Percentiles rank a stretch among this genome's conserved stretches.
These are phyloP conservation scores for Eupithecia insigniata DNA, from an alignment of 2,888 invertebrate species.

Conservation along the genomic window DNA sequence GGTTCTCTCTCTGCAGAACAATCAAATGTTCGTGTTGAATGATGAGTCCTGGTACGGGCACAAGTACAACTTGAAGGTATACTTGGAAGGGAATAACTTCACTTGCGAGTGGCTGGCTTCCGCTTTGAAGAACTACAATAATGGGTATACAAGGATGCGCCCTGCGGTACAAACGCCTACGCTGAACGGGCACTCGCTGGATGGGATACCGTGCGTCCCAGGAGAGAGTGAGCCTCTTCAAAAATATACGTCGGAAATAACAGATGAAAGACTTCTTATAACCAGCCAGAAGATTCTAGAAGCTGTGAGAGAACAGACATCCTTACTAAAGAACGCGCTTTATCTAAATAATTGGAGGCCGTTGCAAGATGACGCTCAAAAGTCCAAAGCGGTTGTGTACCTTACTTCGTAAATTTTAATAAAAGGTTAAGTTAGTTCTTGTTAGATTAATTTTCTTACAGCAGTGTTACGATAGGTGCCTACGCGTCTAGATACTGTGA, in stretches of 20 bases:
- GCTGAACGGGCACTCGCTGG: conserved; percentile 56
- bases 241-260: background rate
- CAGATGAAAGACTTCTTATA: conserved; percentile 68
- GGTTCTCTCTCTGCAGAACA: conserved; percentile 62
- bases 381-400: conserved; percentile 21
- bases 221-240: conserved; percentile 38
- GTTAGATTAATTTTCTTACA: background rate
- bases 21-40: conserved; percentile 59
- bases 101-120: conserved; percentile 69
- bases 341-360: conserved; percentile 46
- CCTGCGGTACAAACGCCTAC: conserved; percentile 54
- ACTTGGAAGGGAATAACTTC: conserved; percentile 69
- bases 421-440: conserved; percentile 14
- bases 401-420: background rate
- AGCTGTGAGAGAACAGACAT: conserved; percentile 69
- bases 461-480: background rate
- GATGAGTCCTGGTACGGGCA: conserved; percentile 68
- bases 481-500: background rate
- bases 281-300: conserved; percentile 70
- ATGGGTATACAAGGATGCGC: conserved; percentile 68
- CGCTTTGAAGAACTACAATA: conserved; percentile 65
- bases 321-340: conserved; percentile 51
- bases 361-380: conserved; percentile 47
- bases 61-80: conserved; percentile 58
- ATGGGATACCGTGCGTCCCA: conserved; percentile 67